These are phyloP conservation scores for Trachythela sp. DNA, from an alignment of 64 coral and sea anemone genomes.

Conservation along the genomic window DNA sequence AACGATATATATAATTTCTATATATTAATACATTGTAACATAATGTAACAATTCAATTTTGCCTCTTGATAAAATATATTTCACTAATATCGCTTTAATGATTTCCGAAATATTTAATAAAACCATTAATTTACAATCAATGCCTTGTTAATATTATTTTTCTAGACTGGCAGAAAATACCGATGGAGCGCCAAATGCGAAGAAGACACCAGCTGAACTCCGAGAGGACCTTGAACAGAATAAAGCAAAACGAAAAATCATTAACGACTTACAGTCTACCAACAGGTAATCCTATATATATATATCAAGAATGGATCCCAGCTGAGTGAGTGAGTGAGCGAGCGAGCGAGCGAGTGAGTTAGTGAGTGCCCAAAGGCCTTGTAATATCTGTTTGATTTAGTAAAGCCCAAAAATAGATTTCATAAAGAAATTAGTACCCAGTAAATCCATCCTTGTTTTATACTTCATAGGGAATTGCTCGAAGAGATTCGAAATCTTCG, in stretches of 20 bases:
- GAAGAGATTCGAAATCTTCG: constrained; percentile 96
- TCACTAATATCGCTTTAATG: no score
- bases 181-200: background rate
- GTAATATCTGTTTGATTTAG: no score
- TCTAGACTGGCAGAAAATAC: background rate
- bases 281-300: background rate
- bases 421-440: no score
- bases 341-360: background rate
- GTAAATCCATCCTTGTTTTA: no score
- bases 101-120: background rate
- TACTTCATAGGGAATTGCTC: constrained; percentile 29
- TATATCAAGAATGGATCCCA: no score
- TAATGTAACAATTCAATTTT: no score
- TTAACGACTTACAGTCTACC: background rate
- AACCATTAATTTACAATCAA: background rate
- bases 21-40: no score
- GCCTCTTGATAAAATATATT: no score
- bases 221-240: background rate
- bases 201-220: background rate
- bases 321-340: background rate
- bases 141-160: background rate
- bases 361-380: no score
- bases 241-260: background rate
- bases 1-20: no score
- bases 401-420: no score